phyloP scores from a whole-genome alignment of 2,888 invertebrate species.

The Alsophila aescularia region DNA sequence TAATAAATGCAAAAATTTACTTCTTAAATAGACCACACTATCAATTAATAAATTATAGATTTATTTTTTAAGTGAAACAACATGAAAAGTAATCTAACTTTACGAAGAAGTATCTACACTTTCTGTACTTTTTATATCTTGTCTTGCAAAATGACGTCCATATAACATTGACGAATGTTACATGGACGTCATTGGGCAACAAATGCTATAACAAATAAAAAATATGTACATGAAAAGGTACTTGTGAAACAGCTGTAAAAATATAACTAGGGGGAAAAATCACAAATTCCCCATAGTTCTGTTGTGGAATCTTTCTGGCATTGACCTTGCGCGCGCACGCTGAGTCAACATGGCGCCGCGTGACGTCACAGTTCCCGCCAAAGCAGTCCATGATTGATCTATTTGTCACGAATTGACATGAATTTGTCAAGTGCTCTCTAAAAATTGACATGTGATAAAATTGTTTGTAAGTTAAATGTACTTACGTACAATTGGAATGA shows the following conservation, averaged over 20 bases:
- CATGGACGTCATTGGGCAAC: no score
- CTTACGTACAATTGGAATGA: no score
- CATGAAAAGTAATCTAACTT: no score
- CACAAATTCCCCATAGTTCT: slow-evolving; percentile 4
- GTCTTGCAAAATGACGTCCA: no score
- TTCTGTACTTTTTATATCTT: no score
- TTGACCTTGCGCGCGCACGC: slow-evolving; percentile 57
- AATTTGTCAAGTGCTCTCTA: slow-evolving; percentile 17
- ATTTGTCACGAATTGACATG: slow-evolving; percentile 38
- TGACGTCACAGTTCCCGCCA: slow-evolving; percentile 26
- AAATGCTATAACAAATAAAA: background rate
- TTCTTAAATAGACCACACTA: no score
- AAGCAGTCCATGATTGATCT: slow-evolving; percentile 37
- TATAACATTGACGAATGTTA: no score
- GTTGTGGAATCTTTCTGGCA: slow-evolving; percentile 46
- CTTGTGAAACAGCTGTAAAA: background rate
- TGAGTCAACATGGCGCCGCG: slow-evolving; percentile 46
- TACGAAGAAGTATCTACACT: no score
- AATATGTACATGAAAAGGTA: background rate
- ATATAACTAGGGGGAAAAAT: background rate
- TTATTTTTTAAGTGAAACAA: no score
- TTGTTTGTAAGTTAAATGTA: no score
- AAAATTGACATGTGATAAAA: slow-evolving; percentile 33
- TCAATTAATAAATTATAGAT: no score
- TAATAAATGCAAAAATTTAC: no score